Conservation (phyloP, 2,888 invertebrate genomes). For the Clitarchus hookeri region DNA sequence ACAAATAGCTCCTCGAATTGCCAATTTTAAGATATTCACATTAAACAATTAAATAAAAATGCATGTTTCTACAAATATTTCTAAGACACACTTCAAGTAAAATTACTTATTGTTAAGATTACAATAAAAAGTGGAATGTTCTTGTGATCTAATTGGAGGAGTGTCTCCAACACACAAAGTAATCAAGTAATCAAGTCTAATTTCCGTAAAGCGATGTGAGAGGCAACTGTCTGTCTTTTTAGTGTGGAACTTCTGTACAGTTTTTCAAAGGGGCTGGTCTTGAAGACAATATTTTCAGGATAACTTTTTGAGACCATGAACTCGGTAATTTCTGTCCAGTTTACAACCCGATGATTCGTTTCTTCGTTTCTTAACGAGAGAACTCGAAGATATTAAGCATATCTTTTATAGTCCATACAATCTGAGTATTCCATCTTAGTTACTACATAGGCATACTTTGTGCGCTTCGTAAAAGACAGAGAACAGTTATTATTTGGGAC, state of each 20-base stretch:
- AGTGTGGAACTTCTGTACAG: neutral
- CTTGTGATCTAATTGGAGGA: too few species aligned
- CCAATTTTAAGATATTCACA: too few species aligned
- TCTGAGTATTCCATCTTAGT: neutral
- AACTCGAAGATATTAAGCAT: neutral
- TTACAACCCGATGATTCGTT: neutral
- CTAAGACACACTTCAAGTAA: too few species aligned
- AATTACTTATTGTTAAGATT: too few species aligned
- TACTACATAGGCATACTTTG: neutral
- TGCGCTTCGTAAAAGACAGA: neutral
- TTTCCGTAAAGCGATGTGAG: too few species aligned
- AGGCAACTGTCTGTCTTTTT: too few species aligned
- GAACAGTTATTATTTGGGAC: neutral
- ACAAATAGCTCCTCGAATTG: too few species aligned
- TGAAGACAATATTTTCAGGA: neutral
- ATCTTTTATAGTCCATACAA: conserved; percentile 11
- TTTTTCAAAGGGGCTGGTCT: neutral
- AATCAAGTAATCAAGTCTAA: too few species aligned
- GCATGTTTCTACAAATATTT: too few species aligned
- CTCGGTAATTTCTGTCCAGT: neutral
- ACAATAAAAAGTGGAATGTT: too few species aligned
- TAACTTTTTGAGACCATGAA: neutral
- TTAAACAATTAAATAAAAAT: too few species aligned
- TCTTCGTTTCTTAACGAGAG: neutral
- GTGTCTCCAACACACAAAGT: too few species aligned